phyloP scores from a whole-genome alignment of 1,140 invertebrate species.

The Antheraea pernyi region DNA sequence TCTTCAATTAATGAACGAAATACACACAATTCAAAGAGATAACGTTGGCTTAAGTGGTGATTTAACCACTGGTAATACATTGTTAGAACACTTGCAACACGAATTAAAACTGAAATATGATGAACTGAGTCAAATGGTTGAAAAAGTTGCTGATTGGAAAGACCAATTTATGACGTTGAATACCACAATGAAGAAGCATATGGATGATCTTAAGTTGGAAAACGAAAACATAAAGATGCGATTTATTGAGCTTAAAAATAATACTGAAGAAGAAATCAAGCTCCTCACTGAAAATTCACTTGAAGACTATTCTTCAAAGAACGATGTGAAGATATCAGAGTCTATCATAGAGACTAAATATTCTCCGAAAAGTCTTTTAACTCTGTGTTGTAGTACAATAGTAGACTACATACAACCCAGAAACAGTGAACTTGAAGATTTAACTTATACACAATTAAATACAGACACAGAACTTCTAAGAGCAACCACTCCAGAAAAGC shows the following conservation, averaged over 20 bases:
- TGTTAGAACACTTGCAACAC: slow-evolving; percentile 38
- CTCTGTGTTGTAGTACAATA: slow-evolving; percentile 60
- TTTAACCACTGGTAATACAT: slow-evolving; percentile 34
- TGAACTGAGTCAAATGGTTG: slow-evolving; percentile 46
- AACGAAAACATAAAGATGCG: slow-evolving; percentile 37
- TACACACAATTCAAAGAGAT: slow-evolving; percentile 37
- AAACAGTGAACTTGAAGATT: slow-evolving; percentile 21
- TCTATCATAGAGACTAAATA: slow-evolving; percentile 4
- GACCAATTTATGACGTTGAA: slow-evolving; percentile 42
- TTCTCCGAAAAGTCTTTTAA: slow-evolving; percentile 58
- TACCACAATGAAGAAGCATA: slow-evolving; percentile 41
- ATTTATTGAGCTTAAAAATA: background rate
- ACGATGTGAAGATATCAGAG: background rate
- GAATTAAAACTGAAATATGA: slow-evolving; percentile 42
- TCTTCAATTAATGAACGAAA: slow-evolving; percentile 25
- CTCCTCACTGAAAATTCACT: background rate
- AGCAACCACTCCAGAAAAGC: slow-evolving; percentile 19
- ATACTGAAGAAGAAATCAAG: slow-evolving; percentile 1
- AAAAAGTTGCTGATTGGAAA: slow-evolving; percentile 47
- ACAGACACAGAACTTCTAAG: slow-evolving; percentile 21
- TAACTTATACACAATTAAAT: slow-evolving; percentile 28
- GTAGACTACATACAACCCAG: slow-evolving; percentile 42
- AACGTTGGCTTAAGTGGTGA: slow-evolving; percentile 38
- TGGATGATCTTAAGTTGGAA: slow-evolving; percentile 39
- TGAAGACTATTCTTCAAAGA: background rate